phyloP scores from a whole-genome alignment of 2,888 invertebrate species.

The Synanthedon andrenaeformis region DNA sequence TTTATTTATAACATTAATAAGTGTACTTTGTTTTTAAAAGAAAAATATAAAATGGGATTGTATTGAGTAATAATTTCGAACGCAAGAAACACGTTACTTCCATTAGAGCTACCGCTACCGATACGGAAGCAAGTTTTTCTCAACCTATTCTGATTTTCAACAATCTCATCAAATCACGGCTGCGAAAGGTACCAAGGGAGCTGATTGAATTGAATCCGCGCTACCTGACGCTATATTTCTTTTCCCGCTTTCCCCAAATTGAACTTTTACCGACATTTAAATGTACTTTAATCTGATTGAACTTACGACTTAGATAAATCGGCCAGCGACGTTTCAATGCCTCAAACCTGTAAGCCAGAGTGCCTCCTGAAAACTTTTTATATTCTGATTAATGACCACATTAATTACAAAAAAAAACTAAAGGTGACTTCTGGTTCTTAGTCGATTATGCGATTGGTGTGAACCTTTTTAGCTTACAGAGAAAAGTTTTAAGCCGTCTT shows the following conservation, averaged over 20 bases:
- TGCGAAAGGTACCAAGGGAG: constrained; percentile 50
- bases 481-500: no score
- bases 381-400: not conserved
- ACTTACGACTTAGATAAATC: constrained; percentile 59
- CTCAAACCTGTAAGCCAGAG: not conserved
- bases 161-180: constrained; percentile 66
- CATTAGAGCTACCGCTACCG: constrained; percentile 34
- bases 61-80: constrained; percentile 9
- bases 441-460: not conserved
- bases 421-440: not conserved
- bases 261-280: constrained; percentile 63
- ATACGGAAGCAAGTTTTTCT: constrained; percentile 35
- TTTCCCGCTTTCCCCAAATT: constrained; percentile 56
- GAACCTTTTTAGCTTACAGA: no score
- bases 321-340: constrained; percentile 6
- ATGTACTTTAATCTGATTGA: constrained; percentile 68
- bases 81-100: constrained; percentile 36
- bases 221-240: constrained; percentile 62
- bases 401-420: not conserved
- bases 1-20: no score
- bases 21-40: not conserved
- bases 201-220: constrained; percentile 65
- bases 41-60: constrained; percentile 7
- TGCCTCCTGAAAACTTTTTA: not conserved
- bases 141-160: constrained; percentile 57